These are phyloP conservation scores for Lamprologus callipterus DNA, from an alignment of 2,113 vertebrate genomes.

Conservation along the genomic window DNA sequence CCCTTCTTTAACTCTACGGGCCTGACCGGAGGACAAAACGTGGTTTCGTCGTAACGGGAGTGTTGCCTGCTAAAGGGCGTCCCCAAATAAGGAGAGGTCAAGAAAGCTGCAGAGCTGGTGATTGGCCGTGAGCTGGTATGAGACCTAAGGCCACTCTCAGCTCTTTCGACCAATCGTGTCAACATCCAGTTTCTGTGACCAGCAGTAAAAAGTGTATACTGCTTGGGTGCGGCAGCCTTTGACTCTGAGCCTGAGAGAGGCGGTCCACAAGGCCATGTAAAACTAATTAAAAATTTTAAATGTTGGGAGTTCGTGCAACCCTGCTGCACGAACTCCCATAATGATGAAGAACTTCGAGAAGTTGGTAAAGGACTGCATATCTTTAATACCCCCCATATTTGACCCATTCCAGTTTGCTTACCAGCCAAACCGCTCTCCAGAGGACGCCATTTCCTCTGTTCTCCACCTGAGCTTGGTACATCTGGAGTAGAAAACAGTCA, in stretches of 20 bases:
- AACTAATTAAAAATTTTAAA: accelerated
- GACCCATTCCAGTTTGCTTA: not conserved
- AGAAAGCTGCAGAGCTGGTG: not conserved
- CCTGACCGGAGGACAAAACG: accelerated
- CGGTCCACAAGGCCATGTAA: accelerated
- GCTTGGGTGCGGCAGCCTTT: not conserved
- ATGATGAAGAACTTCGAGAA: not conserved
- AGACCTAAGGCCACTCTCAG: not conserved
- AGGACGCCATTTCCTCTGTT: not conserved
- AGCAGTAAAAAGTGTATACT: not conserved
- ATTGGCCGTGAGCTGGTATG: not conserved
- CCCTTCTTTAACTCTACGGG: not conserved
- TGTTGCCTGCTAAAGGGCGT: not conserved
- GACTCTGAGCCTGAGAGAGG: not conserved
- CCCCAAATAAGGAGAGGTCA: not conserved
- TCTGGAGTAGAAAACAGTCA: not conserved
- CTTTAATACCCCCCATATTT: not conserved
- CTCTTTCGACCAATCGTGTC: accelerated
- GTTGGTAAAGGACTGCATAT: not conserved
- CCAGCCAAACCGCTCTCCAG: not conserved
- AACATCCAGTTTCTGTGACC: not conserved
- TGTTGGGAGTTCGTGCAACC: not conserved
- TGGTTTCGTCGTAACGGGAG: accelerated
- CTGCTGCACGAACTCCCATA: not conserved
- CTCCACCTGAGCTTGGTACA: not conserved